phyloP scores from a whole-genome alignment of 2,113 vertebrate species.

The Felis chaus region DNA sequence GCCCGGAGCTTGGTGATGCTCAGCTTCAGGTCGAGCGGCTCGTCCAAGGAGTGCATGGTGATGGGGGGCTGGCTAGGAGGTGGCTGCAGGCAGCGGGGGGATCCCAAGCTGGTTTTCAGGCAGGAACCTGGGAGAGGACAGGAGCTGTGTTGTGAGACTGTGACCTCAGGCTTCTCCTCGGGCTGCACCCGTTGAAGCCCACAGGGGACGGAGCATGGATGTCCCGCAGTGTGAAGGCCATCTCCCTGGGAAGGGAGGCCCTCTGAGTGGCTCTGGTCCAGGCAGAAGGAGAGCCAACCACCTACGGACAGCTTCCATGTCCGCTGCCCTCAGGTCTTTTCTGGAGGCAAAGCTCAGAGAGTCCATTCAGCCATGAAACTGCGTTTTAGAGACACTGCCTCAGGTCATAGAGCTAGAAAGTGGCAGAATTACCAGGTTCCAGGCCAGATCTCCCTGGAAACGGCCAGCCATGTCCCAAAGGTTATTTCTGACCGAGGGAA shows the following conservation, averaged over 20 bases:
- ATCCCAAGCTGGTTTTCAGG: slow-evolving; percentile 40
- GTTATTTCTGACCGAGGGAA: background rate
- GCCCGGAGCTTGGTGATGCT: slow-evolving; percentile 89
- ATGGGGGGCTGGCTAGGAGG: background rate
- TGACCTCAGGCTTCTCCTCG: background rate
- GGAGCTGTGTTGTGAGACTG: background rate
- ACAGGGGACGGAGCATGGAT: background rate
- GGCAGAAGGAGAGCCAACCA: background rate
- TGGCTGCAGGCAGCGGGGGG: background rate
- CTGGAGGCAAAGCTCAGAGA: background rate
- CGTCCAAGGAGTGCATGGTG: slow-evolving; percentile 96
- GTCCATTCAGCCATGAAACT: background rate
- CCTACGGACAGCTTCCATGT: background rate
- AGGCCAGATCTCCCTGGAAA: background rate
- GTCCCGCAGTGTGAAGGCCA: background rate
- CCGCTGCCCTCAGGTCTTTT: background rate
- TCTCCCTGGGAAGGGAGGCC: background rate
- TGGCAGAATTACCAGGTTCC: background rate
- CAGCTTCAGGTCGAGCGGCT: slow-evolving; percentile 97
- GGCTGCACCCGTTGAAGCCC: background rate
- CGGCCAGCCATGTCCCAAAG: background rate
- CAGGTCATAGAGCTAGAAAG: background rate
- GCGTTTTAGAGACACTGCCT: background rate
- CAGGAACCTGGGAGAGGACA: slow-evolving; percentile 56
- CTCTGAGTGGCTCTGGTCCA: background rate